phyloP scores from a whole-genome alignment of 2,113 vertebrate genomes.

The Carollia perspicillata region DNA sequence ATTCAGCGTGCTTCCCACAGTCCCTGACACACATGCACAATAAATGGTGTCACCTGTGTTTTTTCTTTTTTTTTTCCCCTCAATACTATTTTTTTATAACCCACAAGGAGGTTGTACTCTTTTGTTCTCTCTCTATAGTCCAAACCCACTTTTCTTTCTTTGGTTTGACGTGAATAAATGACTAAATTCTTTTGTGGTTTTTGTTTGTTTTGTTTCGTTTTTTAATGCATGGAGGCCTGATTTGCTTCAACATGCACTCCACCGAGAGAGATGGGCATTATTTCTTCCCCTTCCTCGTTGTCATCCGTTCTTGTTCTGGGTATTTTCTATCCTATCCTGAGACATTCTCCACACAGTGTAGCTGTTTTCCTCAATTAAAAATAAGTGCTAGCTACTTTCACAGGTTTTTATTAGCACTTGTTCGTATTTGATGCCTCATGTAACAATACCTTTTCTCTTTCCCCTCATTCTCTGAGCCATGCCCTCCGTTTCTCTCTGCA shows the following conservation, averaged over 20 bases:
- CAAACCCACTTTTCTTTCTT: neutral
- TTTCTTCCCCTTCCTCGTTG: neutral
- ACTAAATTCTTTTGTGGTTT: neutral
- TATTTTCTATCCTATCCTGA: neutral
- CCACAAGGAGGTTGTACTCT: neutral
- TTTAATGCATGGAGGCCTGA: neutral
- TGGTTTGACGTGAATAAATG: neutral
- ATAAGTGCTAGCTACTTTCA: neutral
- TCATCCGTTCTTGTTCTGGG: neutral
- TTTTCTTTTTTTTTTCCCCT: neutral
- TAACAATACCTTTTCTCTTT: neutral
- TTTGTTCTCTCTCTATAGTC: neutral
- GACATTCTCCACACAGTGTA: neutral
- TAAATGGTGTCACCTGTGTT: neutral
- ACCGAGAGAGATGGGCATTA: neutral
- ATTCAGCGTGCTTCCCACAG: neutral
- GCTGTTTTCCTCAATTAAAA: neutral
- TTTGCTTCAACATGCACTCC: neutral
- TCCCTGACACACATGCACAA: neutral
- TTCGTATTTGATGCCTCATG: neutral
- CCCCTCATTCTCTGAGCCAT: neutral
- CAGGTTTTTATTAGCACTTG: neutral
- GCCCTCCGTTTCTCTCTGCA: neutral
- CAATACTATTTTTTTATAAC: neutral
- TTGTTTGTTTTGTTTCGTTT: neutral